Percentiles rank a stretch among this genome's conserved stretches.
These are phyloP conservation scores for Sylvicapra grimmia DNA, from an alignment of 2,113 vertebrate species.

Conservation along the genomic window DNA sequence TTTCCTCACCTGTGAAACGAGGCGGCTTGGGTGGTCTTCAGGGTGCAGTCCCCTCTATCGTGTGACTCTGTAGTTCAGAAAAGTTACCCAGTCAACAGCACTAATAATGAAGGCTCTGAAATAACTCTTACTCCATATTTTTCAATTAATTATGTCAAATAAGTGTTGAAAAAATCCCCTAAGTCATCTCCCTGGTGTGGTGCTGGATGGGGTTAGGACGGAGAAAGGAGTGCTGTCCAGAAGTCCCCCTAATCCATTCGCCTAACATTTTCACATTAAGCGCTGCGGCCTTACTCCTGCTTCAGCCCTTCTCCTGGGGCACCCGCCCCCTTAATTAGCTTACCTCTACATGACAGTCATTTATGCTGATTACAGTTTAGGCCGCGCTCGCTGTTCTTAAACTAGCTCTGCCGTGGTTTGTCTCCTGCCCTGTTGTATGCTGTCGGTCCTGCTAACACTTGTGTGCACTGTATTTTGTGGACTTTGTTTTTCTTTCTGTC, in stretches of 20 bases:
- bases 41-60: background rate
- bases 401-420: background rate
- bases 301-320: too few relatives aligned
- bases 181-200: background rate
- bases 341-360: background rate
- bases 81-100: background rate
- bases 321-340: background rate
- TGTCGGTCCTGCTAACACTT: background rate
- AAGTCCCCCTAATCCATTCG: rapidly evolving
- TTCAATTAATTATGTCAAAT: background rate
- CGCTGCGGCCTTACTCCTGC: background rate
- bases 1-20: background rate
- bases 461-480: background rate
- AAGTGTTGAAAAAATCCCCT: background rate
- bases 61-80: background rate
- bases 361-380: background rate
- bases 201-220: background rate
- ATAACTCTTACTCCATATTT: background rate
- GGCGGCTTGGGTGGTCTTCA: background rate
- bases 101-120: background rate
- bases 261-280: background rate
- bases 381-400: background rate
- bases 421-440: background rate
- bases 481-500: background rate
- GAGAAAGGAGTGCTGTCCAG: background rate